These are phyloP conservation scores for Lophius americanus DNA, from an alignment of 2,797 vertebrate species.

Conservation along the genomic window DNA sequence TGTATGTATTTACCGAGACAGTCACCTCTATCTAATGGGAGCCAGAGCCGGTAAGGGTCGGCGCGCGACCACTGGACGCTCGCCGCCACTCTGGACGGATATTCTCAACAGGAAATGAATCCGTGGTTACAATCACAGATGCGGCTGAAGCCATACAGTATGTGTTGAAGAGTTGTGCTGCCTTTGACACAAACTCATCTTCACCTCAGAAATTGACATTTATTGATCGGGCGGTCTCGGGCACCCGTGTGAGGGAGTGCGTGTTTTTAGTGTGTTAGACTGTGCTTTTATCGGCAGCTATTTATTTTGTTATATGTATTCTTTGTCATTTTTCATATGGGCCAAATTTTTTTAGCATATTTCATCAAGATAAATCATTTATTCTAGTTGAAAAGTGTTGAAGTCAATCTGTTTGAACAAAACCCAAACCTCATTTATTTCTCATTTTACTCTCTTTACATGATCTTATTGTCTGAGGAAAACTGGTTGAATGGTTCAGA, in stretches of 20 bases:
- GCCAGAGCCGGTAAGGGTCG: conserved; percentile 26
- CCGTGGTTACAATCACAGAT: conserved; percentile 29
- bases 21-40: conserved; percentile 62
- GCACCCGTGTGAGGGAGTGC: not conserved
- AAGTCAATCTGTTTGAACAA: too few species aligned
- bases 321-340: too few species aligned
- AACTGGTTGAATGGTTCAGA: too few species aligned
- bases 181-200: conserved; percentile 40
- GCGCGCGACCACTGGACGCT: conserved; percentile 22
- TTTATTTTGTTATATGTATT: too few species aligned
- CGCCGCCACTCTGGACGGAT: conserved; percentile 16
- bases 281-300: too few species aligned
- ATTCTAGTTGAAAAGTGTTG: too few species aligned
- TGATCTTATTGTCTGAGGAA: too few species aligned
- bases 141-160: conserved; percentile 30
- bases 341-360: too few species aligned
- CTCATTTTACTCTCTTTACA: too few species aligned
- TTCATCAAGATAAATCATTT: too few species aligned
- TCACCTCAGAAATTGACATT: conserved; percentile 19
- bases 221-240: conserved; percentile 14
- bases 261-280: too few species aligned
- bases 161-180: conserved; percentile 28
- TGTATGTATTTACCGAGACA: conserved; percentile 62
- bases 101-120: conserved; percentile 49
- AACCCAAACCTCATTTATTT: too few species aligned